Evolutionary conservation across 2,113 vertebrate species (phyloP).

Genomic region (Sylvietta virens): DNA sequence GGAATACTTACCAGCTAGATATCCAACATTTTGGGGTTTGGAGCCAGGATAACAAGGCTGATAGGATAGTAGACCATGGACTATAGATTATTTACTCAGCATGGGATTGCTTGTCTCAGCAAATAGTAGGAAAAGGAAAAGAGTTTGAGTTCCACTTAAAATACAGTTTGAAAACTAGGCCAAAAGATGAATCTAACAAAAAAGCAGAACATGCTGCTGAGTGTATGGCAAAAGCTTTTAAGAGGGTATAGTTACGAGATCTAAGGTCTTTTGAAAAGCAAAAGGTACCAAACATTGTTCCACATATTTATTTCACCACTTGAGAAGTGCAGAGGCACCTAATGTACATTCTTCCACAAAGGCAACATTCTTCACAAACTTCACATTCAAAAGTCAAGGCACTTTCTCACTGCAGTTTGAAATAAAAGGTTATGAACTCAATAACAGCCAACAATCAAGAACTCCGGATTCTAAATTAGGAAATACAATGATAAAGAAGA

Average conservation of each 20-base stretch:
- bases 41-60: slow-evolving; percentile 69
- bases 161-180: slow-evolving; percentile 66
- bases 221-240: slow-evolving; percentile 23
- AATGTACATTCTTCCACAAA: slow-evolving; percentile 10
- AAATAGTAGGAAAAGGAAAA: slow-evolving; percentile 47
- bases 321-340: slow-evolving; percentile 3
- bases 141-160: slow-evolving; percentile 65
- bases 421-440: slow-evolving; percentile 3
- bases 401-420: not conserved
- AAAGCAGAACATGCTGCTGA: slow-evolving; percentile 19
- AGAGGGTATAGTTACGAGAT: not conserved
- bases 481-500: not conserved
- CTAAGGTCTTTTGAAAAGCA: slow-evolving; percentile 57
- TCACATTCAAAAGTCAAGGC: not conserved
- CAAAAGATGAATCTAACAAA: slow-evolving; percentile 62
- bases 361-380: slow-evolving; percentile 31
- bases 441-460: not conserved
- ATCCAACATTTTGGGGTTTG: slow-evolving; percentile 48
- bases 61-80: slow-evolving; percentile 65
- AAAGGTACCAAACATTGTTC: slow-evolving; percentile 43
- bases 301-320: slow-evolving; percentile 3
- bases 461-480: not conserved
- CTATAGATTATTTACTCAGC: slow-evolving; percentile 75
- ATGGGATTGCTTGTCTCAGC: slow-evolving; percentile 62
- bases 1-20: slow-evolving; percentile 65